A percentile compares a stretch with the other conserved stretches of the same genome.
Evolutionary conservation across 2,888 invertebrate genomes (phyloP).

Genomic region (Phyllotreta striolata): DNA sequence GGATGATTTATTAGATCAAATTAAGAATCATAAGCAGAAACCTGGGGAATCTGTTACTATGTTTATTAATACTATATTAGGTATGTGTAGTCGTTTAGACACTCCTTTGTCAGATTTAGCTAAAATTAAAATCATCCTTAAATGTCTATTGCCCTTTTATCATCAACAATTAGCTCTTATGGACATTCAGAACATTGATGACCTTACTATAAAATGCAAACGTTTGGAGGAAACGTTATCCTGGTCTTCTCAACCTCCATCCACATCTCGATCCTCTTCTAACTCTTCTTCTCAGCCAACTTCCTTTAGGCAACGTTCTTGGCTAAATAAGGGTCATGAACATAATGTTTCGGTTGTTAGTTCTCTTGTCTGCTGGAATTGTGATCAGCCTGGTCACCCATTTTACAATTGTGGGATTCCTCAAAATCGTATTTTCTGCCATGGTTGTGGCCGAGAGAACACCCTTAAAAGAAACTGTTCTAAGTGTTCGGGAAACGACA

Average conservation of each 20-base stretch:
- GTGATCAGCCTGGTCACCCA: not conserved
- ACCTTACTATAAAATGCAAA: too few species aligned
- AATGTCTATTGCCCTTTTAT: too few species aligned
- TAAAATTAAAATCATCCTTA: too few species aligned
- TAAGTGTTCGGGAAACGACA: not conserved
- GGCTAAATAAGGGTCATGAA: not conserved
- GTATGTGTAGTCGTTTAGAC: too few species aligned
- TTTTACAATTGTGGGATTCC: not conserved
- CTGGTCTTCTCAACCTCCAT: too few species aligned
- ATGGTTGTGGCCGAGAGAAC: not conserved
- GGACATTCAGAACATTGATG: too few species aligned
- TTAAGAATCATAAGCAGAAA: slow-evolving; percentile 19
- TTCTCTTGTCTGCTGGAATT: slow-evolving; percentile 11
- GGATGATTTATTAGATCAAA: slow-evolving; percentile 21
- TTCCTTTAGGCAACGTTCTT: not conserved
- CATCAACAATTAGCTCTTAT: too few species aligned
- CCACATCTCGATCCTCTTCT: too few species aligned
- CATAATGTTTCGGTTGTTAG: not conserved
- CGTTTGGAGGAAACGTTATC: too few species aligned
- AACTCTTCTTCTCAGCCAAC: not conserved
- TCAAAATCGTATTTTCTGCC: slow-evolving; percentile 4
- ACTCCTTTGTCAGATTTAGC: not conserved
- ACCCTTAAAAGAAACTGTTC: slow-evolving; percentile 3
- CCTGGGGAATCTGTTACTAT: too few species aligned
- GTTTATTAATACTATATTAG: too few species aligned